phyloP scores from a whole-genome alignment of 2,113 vertebrate species.

The Meriones unguiculatus region DNA sequence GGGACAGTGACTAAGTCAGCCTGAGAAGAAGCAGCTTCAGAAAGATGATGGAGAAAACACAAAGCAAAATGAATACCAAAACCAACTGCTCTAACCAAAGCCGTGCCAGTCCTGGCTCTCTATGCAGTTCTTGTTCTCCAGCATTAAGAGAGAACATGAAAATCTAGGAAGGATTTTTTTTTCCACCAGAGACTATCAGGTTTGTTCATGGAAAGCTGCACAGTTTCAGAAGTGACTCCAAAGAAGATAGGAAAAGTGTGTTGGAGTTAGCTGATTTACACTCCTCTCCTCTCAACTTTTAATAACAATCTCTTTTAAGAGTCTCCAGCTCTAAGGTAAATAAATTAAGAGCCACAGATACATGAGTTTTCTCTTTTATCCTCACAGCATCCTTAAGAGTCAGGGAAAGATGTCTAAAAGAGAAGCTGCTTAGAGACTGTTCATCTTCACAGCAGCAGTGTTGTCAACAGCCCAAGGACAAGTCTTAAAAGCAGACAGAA shows the following conservation, averaged over 20 bases:
- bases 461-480: not conserved
- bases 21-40: not conserved
- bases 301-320: not conserved
- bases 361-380: not conserved
- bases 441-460: not conserved
- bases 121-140: not conserved
- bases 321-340: not conserved
- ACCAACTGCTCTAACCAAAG: not conserved
- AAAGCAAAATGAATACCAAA: not conserved
- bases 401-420: not conserved
- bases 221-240: not conserved
- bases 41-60: not conserved
- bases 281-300: not conserved
- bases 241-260: not conserved
- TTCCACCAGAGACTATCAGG: not conserved
- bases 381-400: not conserved
- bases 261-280: not conserved
- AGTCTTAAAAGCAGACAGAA: not conserved
- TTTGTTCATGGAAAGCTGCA: not conserved
- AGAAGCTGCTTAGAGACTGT: not conserved
- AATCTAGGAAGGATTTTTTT: not conserved
- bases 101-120: not conserved
- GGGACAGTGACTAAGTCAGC: not conserved
- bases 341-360: not conserved
- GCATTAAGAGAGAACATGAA: not conserved